Percentiles rank a stretch among this genome's conserved stretches.
Evolutionary conservation across 1,140 invertebrate species (phyloP).

Genomic region (Steinernema feltiae): DNA sequence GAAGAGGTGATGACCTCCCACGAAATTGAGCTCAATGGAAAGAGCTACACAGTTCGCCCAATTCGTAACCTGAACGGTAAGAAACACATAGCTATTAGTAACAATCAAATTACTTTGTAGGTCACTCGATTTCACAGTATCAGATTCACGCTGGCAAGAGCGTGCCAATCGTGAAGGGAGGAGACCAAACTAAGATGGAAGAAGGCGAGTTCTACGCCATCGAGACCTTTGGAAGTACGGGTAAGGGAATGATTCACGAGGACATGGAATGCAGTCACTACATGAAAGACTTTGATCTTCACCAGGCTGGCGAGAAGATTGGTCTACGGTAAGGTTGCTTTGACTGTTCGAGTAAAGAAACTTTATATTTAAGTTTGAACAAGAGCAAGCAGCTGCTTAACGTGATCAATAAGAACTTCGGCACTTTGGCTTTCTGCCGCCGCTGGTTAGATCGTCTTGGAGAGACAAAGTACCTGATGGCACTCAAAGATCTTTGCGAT

Average conservation of each 20-base stretch:
- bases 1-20: constrained; percentile 99
- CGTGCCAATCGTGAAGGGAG: constrained; percentile 97
- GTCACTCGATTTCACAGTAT: constrained; percentile 94
- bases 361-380: constrained; percentile 66
- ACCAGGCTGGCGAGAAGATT: constrained; percentile 63
- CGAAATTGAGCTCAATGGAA: constrained; percentile 94
- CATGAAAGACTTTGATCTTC: constrained; percentile 97
- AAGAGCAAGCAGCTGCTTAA: constrained; percentile 86
- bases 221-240: constrained; percentile 98
- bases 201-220: constrained; percentile 78
- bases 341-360: constrained; percentile 58
- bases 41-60: constrained; percentile 90
- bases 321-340: constrained; percentile 40
- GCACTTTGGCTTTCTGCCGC: constrained; percentile 95
- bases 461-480: constrained; percentile 95
- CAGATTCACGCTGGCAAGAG: constrained; percentile 98
- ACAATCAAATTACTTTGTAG: constrained; percentile 60
- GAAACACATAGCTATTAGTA: neutral
- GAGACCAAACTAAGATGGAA: constrained; percentile 93
- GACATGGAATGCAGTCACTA: constrained; percentile 99
- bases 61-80: constrained; percentile 73
- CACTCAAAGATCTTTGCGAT: constrained; percentile 93
- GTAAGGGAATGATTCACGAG: constrained; percentile 89
- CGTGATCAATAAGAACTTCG: constrained; percentile 94
- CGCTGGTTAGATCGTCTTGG: constrained; percentile 94